phyloP scores from a whole-genome alignment of 1,140 invertebrate species.

The Drosophila tani region DNA sequence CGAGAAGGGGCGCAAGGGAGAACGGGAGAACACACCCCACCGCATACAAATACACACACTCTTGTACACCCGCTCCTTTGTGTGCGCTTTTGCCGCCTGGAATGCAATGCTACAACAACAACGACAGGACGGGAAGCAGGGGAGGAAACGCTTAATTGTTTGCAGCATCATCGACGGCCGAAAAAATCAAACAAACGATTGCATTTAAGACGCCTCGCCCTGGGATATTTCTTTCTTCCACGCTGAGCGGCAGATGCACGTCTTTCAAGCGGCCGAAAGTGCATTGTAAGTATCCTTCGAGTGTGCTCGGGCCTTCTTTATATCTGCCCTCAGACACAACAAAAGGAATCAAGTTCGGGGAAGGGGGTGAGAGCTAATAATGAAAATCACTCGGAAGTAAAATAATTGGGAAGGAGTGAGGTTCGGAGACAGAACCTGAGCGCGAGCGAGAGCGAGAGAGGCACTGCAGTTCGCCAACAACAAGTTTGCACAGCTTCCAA shows the following conservation, averaged over 20 bases:
- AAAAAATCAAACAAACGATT: constrained; percentile 67
- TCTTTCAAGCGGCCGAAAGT: constrained; percentile 41
- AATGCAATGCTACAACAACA: constrained; percentile 56
- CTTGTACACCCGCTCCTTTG: constrained; percentile 44
- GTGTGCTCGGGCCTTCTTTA: constrained; percentile 26
- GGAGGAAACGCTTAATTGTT: constrained; percentile 76
- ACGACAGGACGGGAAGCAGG: constrained; percentile 39
- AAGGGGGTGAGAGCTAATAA: constrained; percentile 68
- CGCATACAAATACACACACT: constrained; percentile 21
- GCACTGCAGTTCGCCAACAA: constrained; percentile 47
- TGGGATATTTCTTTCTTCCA: constrained; percentile 20
- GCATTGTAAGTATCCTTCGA: constrained; percentile 75
- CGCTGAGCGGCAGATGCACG: constrained; percentile 38
- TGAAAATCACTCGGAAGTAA: constrained; percentile 46
- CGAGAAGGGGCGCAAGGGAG: constrained; percentile 14
- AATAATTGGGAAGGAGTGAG: constrained; percentile 32
- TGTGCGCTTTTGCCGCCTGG: constrained; percentile 53
- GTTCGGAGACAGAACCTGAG: constrained; percentile 1
- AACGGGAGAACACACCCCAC: constrained; percentile 46
- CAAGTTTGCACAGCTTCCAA: constrained; percentile 58
- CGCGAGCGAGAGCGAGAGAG: constrained; percentile 1
- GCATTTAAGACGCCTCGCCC: constrained; percentile 48
- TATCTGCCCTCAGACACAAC: constrained; percentile 23
- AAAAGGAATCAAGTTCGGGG: constrained; percentile 22
- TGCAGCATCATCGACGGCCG: constrained; percentile 47